Percentiles rank a stretch among this genome's conserved stretches.
These are phyloP conservation scores for Hyalella azteca DNA, from an alignment of 2,888 invertebrate genomes.

Conservation along the genomic window DNA sequence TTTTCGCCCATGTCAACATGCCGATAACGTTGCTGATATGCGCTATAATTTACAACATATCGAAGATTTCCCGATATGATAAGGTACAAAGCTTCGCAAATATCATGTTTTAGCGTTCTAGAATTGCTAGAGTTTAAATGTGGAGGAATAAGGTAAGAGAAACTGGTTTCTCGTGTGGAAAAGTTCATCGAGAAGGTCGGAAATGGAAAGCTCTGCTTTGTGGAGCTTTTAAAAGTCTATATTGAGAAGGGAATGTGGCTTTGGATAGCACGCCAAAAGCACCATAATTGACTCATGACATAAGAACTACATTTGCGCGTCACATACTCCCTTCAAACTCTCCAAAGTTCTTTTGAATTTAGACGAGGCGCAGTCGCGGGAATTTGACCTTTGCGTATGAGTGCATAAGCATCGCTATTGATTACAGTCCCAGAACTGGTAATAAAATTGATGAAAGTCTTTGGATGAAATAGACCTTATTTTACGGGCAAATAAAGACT, in stretches of 20 bases:
- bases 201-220: neutral
- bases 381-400: neutral
- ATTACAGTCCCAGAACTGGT: constrained; percentile 4
- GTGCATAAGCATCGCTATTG: constrained; percentile 26
- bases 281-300: neutral
- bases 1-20: neutral
- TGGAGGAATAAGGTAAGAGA: no score
- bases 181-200: neutral
- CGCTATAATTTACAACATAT: no score
- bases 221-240: constrained; percentile 36
- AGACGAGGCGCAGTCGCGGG: neutral
- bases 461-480: constrained; percentile 35
- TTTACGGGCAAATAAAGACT: constrained; percentile 9
- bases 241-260: constrained; percentile 30
- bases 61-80: no score
- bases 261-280: neutral
- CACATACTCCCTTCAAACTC: constrained; percentile 19
- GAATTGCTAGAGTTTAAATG: no score
- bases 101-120: no score
- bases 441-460: constrained; percentile 38
- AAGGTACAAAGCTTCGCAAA: no score
- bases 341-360: constrained; percentile 34
- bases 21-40: no score
- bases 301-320: constrained; percentile 21
- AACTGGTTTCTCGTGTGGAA: neutral